Conservation (phyloP, 2,797 vertebrate species). For the Notolepis coatsorum region DNA sequence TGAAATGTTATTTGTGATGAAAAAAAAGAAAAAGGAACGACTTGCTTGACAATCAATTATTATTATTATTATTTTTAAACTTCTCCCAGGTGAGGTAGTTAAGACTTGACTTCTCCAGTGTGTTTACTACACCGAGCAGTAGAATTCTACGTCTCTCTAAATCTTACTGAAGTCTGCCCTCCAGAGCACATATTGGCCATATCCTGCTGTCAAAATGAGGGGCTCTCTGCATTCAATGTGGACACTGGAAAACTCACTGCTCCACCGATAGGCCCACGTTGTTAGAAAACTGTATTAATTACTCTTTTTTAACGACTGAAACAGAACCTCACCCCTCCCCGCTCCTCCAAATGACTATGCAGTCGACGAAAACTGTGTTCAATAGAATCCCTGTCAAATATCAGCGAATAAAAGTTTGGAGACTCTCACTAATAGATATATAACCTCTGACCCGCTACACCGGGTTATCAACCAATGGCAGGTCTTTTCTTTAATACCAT, state of each 20-base stretch:
- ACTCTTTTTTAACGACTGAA: conserved; percentile 58
- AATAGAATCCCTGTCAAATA: conserved; percentile 42
- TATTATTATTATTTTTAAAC: too few species aligned
- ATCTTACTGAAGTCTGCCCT: conserved; percentile 39
- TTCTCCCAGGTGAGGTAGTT: conserved; percentile 37
- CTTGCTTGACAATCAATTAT: too few species aligned
- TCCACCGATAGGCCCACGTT: conserved; percentile 38
- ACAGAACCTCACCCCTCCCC: conserved; percentile 45
- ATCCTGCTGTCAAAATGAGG: conserved; percentile 60
- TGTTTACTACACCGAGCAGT: conserved; percentile 66
- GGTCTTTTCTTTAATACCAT: conserved; percentile 38
- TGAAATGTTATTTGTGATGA: conserved; percentile 21
- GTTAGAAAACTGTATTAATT: conserved; percentile 58
- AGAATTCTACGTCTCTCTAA: background rate
- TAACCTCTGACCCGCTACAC: conserved; percentile 49
- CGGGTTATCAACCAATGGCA: conserved; percentile 49
- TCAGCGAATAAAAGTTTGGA: conserved; percentile 39
- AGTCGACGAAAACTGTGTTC: conserved; percentile 40
- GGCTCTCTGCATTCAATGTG: conserved; percentile 45
- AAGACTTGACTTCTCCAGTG: too few species aligned
- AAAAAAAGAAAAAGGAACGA: conserved; percentile 8
- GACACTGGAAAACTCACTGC: conserved; percentile 51
- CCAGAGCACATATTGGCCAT: conserved; percentile 50
- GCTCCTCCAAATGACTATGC: conserved; percentile 29
- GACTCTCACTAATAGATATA: conserved; percentile 42